A percentile compares a stretch with the other conserved stretches of the same genome.
These are phyloP conservation scores for Lateolabrax maculatus DNA, from an alignment of 2,797 vertebrate genomes.

Conservation along the genomic window DNA sequence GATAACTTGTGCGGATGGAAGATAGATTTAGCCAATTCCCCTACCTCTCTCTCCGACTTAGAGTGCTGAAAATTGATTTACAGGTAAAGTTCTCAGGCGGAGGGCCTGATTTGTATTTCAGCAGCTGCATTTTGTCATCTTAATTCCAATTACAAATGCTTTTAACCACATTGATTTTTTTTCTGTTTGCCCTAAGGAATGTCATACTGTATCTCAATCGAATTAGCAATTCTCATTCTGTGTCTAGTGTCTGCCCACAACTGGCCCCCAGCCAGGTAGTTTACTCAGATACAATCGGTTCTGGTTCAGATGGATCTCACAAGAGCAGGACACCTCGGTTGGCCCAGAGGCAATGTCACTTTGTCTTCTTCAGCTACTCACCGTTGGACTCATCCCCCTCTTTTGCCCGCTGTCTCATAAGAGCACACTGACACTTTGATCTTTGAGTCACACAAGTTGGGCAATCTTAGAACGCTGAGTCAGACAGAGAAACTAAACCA, in stretches of 20 bases:
- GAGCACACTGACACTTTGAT: background rate
- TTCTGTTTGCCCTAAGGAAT: background rate
- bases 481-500: background rate
- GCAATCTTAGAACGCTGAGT: background rate
- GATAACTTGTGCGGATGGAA: background rate
- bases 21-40: background rate
- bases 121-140: background rate
- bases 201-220: constrained; percentile 1
- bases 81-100: constrained; percentile 3
- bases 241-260: background rate
- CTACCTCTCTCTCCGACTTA: background rate
- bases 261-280: constrained; percentile 7
- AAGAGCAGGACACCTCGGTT: background rate
- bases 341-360: background rate
- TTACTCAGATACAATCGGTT: background rate
- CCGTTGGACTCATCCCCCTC: constrained; percentile 8
- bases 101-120: background rate
- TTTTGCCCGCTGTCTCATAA: background rate
- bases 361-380: background rate
- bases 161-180: constrained; percentile 46
- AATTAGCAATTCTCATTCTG: constrained; percentile 20
- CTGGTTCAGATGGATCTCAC: background rate
- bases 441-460: background rate
- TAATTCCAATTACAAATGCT: constrained; percentile 33
- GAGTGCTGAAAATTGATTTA: constrained; percentile 44